Conservation (phyloP, 92 coral and sea anemone species). For the Hydrozoanthus gracilis region DNA sequence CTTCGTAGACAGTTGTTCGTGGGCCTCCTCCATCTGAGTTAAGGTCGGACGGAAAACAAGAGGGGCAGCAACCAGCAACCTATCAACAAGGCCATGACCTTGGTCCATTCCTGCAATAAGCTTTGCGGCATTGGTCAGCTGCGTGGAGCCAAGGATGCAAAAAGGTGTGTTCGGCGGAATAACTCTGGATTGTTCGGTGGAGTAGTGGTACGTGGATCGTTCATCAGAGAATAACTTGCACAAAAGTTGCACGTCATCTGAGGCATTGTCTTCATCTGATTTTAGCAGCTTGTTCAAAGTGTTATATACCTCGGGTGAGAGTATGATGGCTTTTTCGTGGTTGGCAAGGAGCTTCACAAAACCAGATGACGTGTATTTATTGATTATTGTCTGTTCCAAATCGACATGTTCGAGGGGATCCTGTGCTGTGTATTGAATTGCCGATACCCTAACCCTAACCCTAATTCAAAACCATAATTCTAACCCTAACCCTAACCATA, state of each 20-base stretch:
- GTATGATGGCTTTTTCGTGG: constrained; percentile 48
- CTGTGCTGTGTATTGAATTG: constrained; percentile 55
- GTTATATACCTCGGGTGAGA: constrained; percentile 63
- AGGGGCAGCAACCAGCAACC: constrained; percentile 66
- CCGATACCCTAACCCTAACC: no score
- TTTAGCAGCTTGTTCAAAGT: constrained; percentile 56
- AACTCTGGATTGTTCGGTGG: constrained; percentile 51
- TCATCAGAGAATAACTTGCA: constrained; percentile 70
- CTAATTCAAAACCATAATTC: no score
- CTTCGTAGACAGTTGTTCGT: no score
- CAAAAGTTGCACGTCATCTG: constrained; percentile 65
- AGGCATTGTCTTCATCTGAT: constrained; percentile 59
- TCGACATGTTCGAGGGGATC: constrained; percentile 48
- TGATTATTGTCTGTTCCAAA: constrained; percentile 45
- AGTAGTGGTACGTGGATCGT: constrained; percentile 50
- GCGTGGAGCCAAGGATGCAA: constrained; percentile 65
- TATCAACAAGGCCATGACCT: constrained; percentile 60
- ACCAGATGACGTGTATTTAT: constrained; percentile 50
- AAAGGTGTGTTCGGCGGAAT: constrained; percentile 59
- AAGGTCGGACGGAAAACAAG: constrained; percentile 53
- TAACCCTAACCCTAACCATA: no score
- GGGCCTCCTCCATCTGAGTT: constrained; percentile 61
- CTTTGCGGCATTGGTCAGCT: constrained; percentile 63
- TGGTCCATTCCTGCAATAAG: constrained; percentile 64
- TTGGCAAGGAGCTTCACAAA: constrained; percentile 48